Conservation (phyloP, 2,888 invertebrate genomes). For the Clivina fossor region DNA sequence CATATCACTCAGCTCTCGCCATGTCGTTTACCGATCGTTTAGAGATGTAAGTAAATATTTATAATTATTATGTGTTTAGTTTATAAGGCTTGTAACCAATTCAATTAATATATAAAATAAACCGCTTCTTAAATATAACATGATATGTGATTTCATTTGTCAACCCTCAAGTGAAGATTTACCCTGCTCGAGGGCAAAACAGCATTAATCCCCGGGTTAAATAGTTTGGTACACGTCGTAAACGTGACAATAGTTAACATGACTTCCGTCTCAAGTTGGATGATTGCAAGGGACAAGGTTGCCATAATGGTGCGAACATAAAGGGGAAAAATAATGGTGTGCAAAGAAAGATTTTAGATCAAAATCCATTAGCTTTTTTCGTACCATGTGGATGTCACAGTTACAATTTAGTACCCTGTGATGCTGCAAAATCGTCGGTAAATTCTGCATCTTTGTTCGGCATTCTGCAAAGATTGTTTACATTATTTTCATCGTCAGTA, state of each 20-base stretch:
- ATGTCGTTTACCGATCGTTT: too few relatives aligned
- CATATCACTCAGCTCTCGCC: too few relatives aligned
- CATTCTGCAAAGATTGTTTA: conserved; percentile 43
- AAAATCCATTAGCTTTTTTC: conserved; percentile 35
- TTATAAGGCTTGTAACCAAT: too few relatives aligned
- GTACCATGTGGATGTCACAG: conserved; percentile 37
- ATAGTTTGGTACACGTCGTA: too few relatives aligned
- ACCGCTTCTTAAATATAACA: too few relatives aligned
- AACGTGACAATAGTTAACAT: not conserved
- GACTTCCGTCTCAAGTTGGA: conserved; percentile 35
- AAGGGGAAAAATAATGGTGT: conserved; percentile 47
- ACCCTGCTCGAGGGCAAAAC: too few relatives aligned
- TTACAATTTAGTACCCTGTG: conserved; percentile 36
- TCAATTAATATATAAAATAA: too few relatives aligned
- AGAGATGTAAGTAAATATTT: too few relatives aligned
- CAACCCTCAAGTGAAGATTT: too few relatives aligned
- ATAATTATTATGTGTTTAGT: too few relatives aligned
- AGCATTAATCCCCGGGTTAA: too few relatives aligned
- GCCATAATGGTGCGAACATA: conserved; percentile 48
- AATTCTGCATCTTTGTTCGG: conserved; percentile 46
- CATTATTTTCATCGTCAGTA: conserved; percentile 41
- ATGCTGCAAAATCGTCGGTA: conserved; percentile 40
- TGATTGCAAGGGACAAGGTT: conserved; percentile 46
- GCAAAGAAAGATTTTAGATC: conserved; percentile 45
- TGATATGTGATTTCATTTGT: too few relatives aligned